Conservation (phyloP, 2,888 invertebrate species). For the Cryptocheilus praepositus region DNA sequence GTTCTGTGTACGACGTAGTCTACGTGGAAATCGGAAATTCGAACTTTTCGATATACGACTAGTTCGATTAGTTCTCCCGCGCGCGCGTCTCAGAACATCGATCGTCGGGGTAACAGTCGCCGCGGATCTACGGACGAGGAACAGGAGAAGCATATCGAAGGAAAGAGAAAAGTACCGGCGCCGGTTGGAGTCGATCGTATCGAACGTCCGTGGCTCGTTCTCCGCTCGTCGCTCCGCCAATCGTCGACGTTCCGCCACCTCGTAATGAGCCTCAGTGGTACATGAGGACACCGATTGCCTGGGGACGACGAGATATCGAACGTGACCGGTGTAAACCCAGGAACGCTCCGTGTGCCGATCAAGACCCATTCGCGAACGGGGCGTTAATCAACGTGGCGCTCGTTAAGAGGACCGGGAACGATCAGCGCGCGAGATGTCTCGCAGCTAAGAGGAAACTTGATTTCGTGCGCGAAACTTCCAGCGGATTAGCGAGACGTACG, state of each 20-base stretch:
- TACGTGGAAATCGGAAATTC: no score
- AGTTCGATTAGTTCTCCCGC: no score
- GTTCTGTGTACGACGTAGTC: no score
- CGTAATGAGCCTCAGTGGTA: constrained; percentile 39
- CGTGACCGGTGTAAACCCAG: constrained; percentile 38
- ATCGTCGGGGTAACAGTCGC: background rate
- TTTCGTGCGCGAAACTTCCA: no score
- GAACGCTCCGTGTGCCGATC: constrained; percentile 8
- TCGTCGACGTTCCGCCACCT: constrained; percentile 9
- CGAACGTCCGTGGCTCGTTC: no score
- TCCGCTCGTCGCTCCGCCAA: no score
- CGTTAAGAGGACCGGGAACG: background rate
- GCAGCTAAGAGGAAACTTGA: background rate
- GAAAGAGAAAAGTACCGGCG: background rate
- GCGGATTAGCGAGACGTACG: no score
- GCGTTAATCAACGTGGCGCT: constrained; percentile 5
- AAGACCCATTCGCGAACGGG: constrained; percentile 11
- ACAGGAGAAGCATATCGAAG: background rate
- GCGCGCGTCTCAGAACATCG: no score
- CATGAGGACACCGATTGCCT: constrained; percentile 25
- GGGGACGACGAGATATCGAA: constrained; percentile 31
- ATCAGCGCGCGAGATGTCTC: constrained; percentile 4
- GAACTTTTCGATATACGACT: no score
- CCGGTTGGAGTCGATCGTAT: no score
- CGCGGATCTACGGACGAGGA: background rate